Conservation (phyloP, 2,888 invertebrate genomes). For the Piscicola geometra region DNA sequence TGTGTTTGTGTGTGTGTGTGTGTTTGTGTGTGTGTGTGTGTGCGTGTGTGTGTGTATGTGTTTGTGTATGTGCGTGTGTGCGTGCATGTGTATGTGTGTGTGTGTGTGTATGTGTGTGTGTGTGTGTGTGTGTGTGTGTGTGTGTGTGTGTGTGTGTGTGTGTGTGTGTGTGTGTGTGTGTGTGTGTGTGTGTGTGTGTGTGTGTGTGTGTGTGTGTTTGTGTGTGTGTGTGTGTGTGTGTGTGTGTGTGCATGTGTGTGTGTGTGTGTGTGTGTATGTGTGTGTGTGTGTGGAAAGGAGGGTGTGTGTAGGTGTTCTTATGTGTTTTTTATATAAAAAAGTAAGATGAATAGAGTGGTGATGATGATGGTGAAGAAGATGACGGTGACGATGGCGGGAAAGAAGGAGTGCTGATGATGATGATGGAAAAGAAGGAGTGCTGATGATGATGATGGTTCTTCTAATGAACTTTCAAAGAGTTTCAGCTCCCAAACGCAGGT, state of each 20-base stretch:
- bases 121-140: constrained; percentile 22
- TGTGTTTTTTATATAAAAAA: too few species aligned
- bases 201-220: constrained; percentile 10
- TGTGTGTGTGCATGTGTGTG: constrained; percentile 15
- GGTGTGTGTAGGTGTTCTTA: too few species aligned
- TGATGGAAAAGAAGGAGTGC: too few species aligned
- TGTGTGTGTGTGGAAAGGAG: constrained; percentile 7
- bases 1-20: constrained; percentile 23
- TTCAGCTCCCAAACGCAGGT: too few species aligned
- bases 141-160: constrained; percentile 27
- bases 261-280: constrained; percentile 5
- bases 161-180: constrained; percentile 28
- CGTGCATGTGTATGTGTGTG: constrained; percentile 17
- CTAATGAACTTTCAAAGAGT: too few species aligned
- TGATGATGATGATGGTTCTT: too few species aligned
- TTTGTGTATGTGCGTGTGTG: constrained; percentile 17
- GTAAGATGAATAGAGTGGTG: too few species aligned
- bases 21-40: constrained; percentile 11
- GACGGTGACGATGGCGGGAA: too few species aligned
- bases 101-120: constrained; percentile 16
- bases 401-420: too few species aligned
- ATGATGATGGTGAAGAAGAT: too few species aligned
- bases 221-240: constrained; percentile 16
- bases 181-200: constrained; percentile 19
- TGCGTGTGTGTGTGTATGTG: constrained; percentile 17